Evolutionary conservation across 1,140 invertebrate genomes (phyloP), one percentile per base, ranked within the genome.

Genomic region (Acromyrmex heyeri): DNA sequence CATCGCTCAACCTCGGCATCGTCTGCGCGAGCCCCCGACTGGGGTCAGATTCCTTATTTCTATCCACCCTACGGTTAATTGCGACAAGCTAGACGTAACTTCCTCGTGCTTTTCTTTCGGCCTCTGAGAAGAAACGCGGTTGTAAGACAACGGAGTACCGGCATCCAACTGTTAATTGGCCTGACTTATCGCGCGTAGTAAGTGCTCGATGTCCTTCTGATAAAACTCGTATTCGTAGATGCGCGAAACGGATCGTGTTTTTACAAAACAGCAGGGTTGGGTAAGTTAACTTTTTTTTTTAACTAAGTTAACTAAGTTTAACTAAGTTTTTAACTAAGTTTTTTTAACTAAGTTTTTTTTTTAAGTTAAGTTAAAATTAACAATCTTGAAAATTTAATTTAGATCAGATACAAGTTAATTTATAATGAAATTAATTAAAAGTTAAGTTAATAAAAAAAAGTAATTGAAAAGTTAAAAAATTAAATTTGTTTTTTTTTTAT

Each of bases 101-200:
- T 86, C 65, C 87, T 88, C 38, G 18, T 81, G 16, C 61, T 87
- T 75, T 81, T 72, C 38, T 81, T 53, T 75, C 65, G 83, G 44
- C 14, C 65, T 62, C 24, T 38, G 61, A 34, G 34, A 73, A 24
- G 34, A 53, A 38, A n/a, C 34, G 24, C 7, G 21, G 5, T 14
- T 82, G 62, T 48, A 21, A 72, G 34, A n/a, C 6, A 14, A 0
- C 57, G 16, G 16, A n/a, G 3, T 0, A 21, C n/a, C 10, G 64
- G 64, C 21, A 69, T 44, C 14, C 48, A 69, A 8, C 48, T 62
- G 55, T 87, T 87, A 87, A 87, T 87, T 86, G 50, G 67, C 53
- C 69, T 12, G 57, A 12, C 21, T 77, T 77, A 61, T 61, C 75
- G 21, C n/a, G 64, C 21, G 30, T 69, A 81, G 30, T 44, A 44